Evolutionary conservation across 2,797 vertebrate species (phyloP), one percentile per base, ranked within the genome.

Genomic region (Odontamblyopus rebecca): DNA sequence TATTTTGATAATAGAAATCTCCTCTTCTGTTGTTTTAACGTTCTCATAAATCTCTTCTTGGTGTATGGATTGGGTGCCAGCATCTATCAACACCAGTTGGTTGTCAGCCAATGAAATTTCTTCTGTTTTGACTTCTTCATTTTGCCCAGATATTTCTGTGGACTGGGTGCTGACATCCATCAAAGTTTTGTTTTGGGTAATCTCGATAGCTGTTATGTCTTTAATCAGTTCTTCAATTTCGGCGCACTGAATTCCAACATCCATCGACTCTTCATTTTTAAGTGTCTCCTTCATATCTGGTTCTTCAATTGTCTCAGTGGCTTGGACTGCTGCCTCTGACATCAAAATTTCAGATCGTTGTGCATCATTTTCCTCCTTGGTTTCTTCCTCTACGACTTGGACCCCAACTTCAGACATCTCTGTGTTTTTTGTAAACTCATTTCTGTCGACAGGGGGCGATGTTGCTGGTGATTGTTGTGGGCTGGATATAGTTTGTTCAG

Each of bases 361-460:
- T 13, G 15, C 7, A 19, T 59, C n/a, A 60, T 41, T 44, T 69
- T 41, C 35, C 2, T 27, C 71, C n/a, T 1, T 71, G 8, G 67
- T 53, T 48, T 69, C 15, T 76, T 51, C 50, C 61, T 73, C 73
- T 62, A 57, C 59, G 16, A 23, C 61, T 11, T 88, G 80, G 75
- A 83, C 63, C 0, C 62, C 59, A 0, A 76, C 56, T 11, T 83
- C 75, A 4, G 73, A 67, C 53, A 71, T 35, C 0, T 69, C 63
- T 57, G 50, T 23, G 2, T 63, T 35, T 60, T 68, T 76, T 7
- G 76, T 6, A 32, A 26, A 19, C 54, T 85, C 63, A 7, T 23
- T 8, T 68, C 29, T 65, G 16, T 54, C 56, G 12, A 32, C 74
- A 50, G 59, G 26, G 35, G 57, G 5, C 0, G 29, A 1, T 2